Conservation (phyloP, 2,888 invertebrate species). For the Lasioglossum zephyrum region DNA sequence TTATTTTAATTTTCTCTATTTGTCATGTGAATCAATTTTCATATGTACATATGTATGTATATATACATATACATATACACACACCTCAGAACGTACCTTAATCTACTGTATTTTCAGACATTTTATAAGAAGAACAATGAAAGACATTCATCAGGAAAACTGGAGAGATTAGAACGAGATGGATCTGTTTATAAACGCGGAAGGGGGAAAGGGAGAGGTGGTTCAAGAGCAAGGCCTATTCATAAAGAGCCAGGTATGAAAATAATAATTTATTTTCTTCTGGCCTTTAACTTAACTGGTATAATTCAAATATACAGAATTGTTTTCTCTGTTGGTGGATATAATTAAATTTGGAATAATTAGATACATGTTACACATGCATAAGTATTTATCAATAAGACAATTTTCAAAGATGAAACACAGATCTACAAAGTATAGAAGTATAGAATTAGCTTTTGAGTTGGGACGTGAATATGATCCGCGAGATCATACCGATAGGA, state of each 20-base stretch:
- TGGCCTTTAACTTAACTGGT: not conserved
- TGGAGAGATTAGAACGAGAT: constrained; percentile 70
- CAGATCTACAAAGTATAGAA: not conserved
- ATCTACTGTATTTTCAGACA: constrained; percentile 70
- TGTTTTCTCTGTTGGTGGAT: not conserved
- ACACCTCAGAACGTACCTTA: constrained; percentile 27
- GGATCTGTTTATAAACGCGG: constrained; percentile 70
- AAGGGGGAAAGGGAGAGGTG: constrained; percentile 71
- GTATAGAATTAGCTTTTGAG: not conserved
- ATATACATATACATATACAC: not conserved
- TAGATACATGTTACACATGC: not conserved
- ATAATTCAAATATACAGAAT: not conserved
- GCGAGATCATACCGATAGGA: no score
- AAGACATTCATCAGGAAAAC: constrained; percentile 66
- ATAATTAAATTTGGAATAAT: not conserved
- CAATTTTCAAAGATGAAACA: not conserved
- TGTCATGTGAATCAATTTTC: constrained; percentile 19
- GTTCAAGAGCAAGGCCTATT: constrained; percentile 73
- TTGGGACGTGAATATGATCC: not conserved
- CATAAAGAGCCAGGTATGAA: constrained; percentile 82
- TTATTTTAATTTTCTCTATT: constrained; percentile 20
- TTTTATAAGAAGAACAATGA: constrained; percentile 79
- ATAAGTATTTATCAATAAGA: not conserved
- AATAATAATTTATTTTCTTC: constrained; percentile 14
- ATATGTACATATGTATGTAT: not conserved